Evolutionary conservation across 2,797 vertebrate genomes (phyloP).

Genomic region (Melanotaenia nigrans): DNA sequence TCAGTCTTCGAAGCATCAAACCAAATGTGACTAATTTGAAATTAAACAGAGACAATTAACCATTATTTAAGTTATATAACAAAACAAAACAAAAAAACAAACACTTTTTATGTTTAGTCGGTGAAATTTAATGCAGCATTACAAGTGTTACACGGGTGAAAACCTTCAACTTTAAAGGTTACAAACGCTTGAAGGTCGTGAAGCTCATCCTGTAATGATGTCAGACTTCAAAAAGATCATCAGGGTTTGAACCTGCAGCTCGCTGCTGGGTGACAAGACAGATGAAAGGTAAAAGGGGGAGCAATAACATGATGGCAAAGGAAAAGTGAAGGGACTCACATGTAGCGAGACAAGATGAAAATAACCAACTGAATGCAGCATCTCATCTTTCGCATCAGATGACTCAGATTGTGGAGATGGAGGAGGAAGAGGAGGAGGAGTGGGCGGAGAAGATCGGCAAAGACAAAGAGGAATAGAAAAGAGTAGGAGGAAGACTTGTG

Average conservation of each 20-base stretch:
- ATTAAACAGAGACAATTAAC: background rate
- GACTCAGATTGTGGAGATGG: slow-evolving; percentile 62
- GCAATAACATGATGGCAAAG: slow-evolving; percentile 32
- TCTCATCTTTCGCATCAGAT: slow-evolving; percentile 69
- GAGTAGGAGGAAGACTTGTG: slow-evolving; percentile 41
- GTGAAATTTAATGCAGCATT: background rate
- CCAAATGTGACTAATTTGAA: background rate
- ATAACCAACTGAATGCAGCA: slow-evolving; percentile 58
- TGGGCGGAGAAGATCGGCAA: slow-evolving; percentile 44
- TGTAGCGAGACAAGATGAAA: slow-evolving; percentile 49
- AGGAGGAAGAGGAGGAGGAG: slow-evolving; percentile 33
- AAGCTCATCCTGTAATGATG: slow-evolving; percentile 18
- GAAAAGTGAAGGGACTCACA: slow-evolving; percentile 40
- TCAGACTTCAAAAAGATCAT: slow-evolving; percentile 9
- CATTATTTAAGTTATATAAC: background rate
- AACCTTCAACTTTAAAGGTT: background rate
- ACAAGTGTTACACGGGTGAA: background rate
- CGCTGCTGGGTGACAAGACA: background rate
- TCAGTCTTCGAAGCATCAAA: background rate
- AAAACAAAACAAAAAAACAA: background rate
- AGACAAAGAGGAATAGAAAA: slow-evolving; percentile 25
- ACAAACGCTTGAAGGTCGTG: too few relatives aligned
- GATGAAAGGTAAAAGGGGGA: slow-evolving; percentile 22
- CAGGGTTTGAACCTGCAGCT: slow-evolving; percentile 31
- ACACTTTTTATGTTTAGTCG: background rate